These are phyloP conservation scores for Trematomus loennbergii DNA, from an alignment of 2,113 vertebrate genomes.

Conservation along the genomic window DNA sequence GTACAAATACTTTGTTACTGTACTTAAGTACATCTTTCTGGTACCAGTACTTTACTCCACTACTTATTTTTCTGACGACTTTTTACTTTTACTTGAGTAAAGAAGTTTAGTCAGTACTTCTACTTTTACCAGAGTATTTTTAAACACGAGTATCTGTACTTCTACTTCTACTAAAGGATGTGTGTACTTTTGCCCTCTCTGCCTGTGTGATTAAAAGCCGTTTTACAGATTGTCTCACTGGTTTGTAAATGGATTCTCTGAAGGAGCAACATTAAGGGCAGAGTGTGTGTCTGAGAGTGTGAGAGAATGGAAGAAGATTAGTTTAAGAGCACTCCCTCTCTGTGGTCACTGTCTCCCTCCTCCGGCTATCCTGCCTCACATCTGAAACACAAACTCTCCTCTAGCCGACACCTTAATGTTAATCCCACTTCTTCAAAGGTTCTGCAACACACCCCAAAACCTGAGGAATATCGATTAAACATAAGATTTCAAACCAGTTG, in stretches of 20 bases:
- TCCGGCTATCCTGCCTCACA: slow-evolving; percentile 52
- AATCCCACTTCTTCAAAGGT: background rate
- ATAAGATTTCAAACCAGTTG: background rate
- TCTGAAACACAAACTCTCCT: background rate
- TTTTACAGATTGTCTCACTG: slow-evolving; percentile 42
- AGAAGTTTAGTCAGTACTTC: too few species aligned
- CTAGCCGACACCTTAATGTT: background rate
- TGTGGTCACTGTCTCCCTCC: slow-evolving; percentile 73
- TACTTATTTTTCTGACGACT: too few species aligned
- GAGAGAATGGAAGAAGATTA: slow-evolving; percentile 20
- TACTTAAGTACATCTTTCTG: too few species aligned
- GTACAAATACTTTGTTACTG: too few species aligned
- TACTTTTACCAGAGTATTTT: too few species aligned
- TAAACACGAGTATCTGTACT: too few species aligned
- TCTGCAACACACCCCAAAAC: background rate
- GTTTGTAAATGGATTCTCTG: slow-evolving; percentile 45
- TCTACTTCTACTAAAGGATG: too few species aligned
- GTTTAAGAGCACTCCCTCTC: slow-evolving; percentile 20
- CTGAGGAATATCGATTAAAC: background rate
- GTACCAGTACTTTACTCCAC: too few species aligned
- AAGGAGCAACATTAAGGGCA: slow-evolving; percentile 15
- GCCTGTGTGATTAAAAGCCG: slow-evolving; percentile 35
- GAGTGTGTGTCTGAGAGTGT: background rate
- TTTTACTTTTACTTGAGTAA: too few species aligned
- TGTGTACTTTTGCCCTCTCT: too few species aligned